phyloP scores from a whole-genome alignment of 2,113 vertebrate species.

The Motacilla tschutschensis region DNA sequence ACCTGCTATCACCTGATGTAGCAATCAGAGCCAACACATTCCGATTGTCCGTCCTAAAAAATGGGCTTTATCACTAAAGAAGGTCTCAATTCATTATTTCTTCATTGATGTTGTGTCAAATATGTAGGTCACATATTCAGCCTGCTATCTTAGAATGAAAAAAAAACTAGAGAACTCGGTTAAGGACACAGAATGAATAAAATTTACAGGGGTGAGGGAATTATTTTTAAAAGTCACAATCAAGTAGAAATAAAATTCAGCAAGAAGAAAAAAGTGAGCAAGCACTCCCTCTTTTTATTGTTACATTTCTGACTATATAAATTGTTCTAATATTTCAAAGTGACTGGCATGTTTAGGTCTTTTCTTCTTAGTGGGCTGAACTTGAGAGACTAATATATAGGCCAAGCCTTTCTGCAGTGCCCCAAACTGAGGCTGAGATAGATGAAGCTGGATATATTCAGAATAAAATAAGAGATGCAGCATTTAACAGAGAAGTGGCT shows the following conservation, averaged over 20 bases:
- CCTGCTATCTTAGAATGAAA: not conserved
- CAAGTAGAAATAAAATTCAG: conserved; percentile 6
- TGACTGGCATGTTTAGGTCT: not conserved
- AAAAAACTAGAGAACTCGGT: not conserved
- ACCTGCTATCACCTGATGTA: conserved; percentile 27
- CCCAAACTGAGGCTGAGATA: not conserved
- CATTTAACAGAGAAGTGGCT: not conserved
- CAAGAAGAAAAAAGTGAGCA: not conserved
- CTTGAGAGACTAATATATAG: not conserved
- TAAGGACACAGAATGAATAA: conserved; percentile 4
- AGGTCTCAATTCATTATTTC: conserved; percentile 56
- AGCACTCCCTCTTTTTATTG: not conserved
- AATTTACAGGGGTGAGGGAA: conserved; percentile 5
- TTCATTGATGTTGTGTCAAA: conserved; percentile 53
- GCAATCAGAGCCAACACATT: conserved; percentile 40
- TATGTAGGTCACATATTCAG: conserved; percentile 39
- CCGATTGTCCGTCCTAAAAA: conserved; percentile 47
- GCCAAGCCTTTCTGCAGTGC: not conserved
- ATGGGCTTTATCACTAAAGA: conserved; percentile 42
- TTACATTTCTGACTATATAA: not conserved
- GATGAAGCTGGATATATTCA: not conserved
- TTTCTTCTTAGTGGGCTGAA: not conserved
- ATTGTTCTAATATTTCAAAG: conserved; percentile 17
- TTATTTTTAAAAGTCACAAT: conserved; percentile 30
- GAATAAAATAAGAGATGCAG: not conserved